phyloP scores from a whole-genome alignment of 1,140 invertebrate genomes.

The Drosophila sp. region DNA sequence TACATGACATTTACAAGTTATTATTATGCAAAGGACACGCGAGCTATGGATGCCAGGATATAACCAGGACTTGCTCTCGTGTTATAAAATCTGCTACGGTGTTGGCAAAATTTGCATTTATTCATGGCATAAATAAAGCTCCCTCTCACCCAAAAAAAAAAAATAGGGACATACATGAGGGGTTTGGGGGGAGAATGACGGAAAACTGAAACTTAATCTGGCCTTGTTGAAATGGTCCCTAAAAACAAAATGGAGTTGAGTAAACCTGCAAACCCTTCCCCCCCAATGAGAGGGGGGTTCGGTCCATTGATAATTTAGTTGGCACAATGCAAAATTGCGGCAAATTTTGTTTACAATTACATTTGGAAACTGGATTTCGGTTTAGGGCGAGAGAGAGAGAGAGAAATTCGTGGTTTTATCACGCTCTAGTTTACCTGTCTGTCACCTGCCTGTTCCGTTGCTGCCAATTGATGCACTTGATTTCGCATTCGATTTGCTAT shows the following conservation, averaged over 20 bases:
- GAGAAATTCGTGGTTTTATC: neutral
- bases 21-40: conserved; percentile 79
- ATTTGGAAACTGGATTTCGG: too few relatives aligned
- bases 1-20: conserved; percentile 79
- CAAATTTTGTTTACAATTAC: too few relatives aligned
- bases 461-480: conserved; percentile 5
- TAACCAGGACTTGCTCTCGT: conserved; percentile 46
- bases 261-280: neutral
- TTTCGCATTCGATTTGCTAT: neutral
- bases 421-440: neutral
- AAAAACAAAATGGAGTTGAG: conserved; percentile 3
- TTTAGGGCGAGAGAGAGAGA: too few relatives aligned
- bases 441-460: neutral
- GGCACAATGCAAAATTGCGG: too few relatives aligned
- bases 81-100: conserved; percentile 74
- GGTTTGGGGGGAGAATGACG: neutral
- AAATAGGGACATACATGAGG: conserved; percentile 25
- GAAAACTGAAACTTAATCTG: conserved; percentile 31
- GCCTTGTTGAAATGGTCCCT: conserved; percentile 5
- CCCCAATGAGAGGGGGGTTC: neutral
- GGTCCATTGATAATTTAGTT: conserved; percentile 2
- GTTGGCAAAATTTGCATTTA: conserved; percentile 76
- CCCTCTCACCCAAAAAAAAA: conserved; percentile 38
- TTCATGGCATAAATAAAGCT: conserved; percentile 79
- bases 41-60: conserved; percentile 39